These are phyloP conservation scores for Halictus ligatus DNA, from an alignment of 2,888 invertebrate species.

Conservation along the genomic window DNA sequence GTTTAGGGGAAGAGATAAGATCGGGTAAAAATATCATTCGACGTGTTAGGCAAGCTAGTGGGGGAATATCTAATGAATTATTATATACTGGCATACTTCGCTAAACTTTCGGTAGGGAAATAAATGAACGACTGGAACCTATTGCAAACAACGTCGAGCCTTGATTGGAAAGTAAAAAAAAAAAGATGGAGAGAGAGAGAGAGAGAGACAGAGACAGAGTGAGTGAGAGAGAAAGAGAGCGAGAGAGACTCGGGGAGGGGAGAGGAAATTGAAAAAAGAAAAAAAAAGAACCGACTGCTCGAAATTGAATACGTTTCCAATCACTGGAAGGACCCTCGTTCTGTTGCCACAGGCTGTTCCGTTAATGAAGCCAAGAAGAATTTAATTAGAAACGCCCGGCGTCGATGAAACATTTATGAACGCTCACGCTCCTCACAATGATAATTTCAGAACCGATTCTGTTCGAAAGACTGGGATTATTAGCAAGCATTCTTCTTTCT, in stretches of 20 bases:
- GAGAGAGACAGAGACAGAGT: background rate
- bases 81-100: slow-evolving; percentile 35
- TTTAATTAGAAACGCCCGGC: background rate
- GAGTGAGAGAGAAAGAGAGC: background rate
- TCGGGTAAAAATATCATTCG: slow-evolving; percentile 12
- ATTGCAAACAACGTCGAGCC: slow-evolving; percentile 28
- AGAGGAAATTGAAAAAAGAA: slow-evolving; percentile 7
- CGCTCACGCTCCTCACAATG: background rate
- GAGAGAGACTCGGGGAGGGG: background rate
- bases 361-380: slow-evolving; percentile 43
- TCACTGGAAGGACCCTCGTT: slow-evolving; percentile 45
- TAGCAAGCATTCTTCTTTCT: background rate
- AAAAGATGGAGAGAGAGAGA: background rate
- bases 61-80: slow-evolving; percentile 25
- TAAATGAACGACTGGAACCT: slow-evolving; percentile 30
- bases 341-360: slow-evolving; percentile 15
- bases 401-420: background rate
- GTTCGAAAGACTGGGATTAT: background rate
- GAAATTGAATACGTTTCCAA: slow-evolving; percentile 44
- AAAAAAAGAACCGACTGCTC: slow-evolving; percentile 22
- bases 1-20: background rate
- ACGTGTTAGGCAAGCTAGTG: slow-evolving; percentile 3
- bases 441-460: slow-evolving; percentile 1
- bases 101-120: slow-evolving; percentile 11
- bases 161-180: slow-evolving; percentile 31